Evolutionary conservation across 2,888 invertebrate genomes (phyloP).

Genomic region (Gasteruption jaculator): DNA sequence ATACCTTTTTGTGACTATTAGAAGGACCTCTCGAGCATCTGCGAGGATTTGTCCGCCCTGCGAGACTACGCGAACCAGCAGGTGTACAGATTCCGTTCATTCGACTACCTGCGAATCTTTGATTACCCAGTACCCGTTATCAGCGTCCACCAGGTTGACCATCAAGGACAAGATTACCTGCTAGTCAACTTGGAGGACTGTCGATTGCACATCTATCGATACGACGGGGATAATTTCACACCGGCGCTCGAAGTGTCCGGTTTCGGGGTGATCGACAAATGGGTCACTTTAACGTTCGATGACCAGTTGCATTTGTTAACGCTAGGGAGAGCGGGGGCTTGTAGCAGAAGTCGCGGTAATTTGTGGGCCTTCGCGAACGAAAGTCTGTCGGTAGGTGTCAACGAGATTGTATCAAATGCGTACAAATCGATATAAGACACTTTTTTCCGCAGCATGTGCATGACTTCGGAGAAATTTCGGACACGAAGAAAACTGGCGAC

Average conservation of each 20-base stretch:
- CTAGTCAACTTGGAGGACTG: constrained; percentile 51
- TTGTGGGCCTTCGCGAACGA: constrained; percentile 49
- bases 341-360: constrained; percentile 43
- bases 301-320: constrained; percentile 47
- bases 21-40: constrained; percentile 24
- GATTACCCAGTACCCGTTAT: constrained; percentile 35
- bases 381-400: constrained; percentile 37
- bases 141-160: constrained; percentile 42
- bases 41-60: constrained; percentile 24
- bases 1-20: constrained; percentile 12
- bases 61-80: constrained; percentile 38
- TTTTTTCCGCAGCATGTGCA: constrained; percentile 27
- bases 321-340: constrained; percentile 33
- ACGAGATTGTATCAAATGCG: background rate
- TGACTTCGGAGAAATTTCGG: constrained; percentile 30
- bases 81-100: constrained; percentile 53
- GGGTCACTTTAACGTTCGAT: constrained; percentile 44
- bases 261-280: constrained; percentile 54
- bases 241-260: constrained; percentile 35
- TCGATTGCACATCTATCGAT: constrained; percentile 49
- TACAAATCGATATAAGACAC: background rate
- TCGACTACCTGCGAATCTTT: constrained; percentile 49
- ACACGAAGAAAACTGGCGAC: constrained; percentile 24
- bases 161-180: constrained; percentile 41
- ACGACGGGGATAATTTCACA: constrained; percentile 42